These are phyloP conservation scores for Anthoscopus minutus DNA, from an alignment of 2,113 vertebrate genomes.

Conservation along the genomic window DNA sequence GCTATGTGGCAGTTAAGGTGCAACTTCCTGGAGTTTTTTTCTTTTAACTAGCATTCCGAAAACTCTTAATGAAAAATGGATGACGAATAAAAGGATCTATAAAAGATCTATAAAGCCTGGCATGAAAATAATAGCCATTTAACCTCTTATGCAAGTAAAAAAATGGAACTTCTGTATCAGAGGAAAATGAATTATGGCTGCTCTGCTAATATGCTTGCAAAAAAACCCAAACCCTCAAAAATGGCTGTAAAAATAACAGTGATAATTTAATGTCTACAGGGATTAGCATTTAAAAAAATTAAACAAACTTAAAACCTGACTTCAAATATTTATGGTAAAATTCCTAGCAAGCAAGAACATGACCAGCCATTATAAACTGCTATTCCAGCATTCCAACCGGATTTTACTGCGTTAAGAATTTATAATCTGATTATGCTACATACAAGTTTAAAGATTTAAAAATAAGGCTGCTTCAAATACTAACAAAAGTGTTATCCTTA, in stretches of 20 bases:
- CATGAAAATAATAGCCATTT: background rate
- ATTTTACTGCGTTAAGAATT: slow-evolving; percentile 53
- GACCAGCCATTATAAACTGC: slow-evolving; percentile 7
- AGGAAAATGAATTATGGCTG: background rate
- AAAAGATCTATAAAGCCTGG: background rate
- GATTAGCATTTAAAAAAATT: slow-evolving; percentile 10
- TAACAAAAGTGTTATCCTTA: background rate
- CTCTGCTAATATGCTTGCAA: background rate
- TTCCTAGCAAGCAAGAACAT: slow-evolving; percentile 64
- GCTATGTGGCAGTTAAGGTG: background rate
- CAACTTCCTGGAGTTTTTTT: background rate
- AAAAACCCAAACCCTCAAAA: background rate
- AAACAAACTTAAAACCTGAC: slow-evolving; percentile 7
- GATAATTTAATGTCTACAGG: background rate
- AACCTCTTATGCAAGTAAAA: background rate
- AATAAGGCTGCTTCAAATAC: background rate
- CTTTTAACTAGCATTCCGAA: background rate
- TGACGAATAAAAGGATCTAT: background rate
- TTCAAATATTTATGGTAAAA: slow-evolving; percentile 51
- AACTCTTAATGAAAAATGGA: background rate
- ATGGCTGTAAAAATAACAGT: background rate
- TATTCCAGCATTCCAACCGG: slow-evolving; percentile 58
- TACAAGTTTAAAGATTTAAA: slow-evolving; percentile 11
- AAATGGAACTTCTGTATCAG: background rate
- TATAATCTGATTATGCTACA: slow-evolving; percentile 60